Conservation (phyloP, 1,140 invertebrate genomes). For the Pseudoatta argentina region DNA sequence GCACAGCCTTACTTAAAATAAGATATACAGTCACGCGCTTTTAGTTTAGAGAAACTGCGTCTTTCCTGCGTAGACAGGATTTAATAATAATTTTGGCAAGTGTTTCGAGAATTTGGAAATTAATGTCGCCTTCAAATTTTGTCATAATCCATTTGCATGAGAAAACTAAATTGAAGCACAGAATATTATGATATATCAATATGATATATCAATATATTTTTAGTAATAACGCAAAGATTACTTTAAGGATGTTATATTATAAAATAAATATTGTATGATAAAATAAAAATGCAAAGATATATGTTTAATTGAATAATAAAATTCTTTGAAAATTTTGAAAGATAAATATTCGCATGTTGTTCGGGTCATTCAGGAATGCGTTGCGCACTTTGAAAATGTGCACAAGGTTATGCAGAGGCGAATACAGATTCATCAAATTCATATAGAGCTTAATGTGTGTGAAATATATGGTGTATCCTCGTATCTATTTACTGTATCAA, state of each 20-base stretch:
- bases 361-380: neutral
- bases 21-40: conserved; percentile 38
- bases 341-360: neutral
- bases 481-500: conserved; percentile 27
- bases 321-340: neutral
- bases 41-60: conserved; percentile 29
- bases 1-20: conserved; percentile 48
- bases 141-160: neutral
- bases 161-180: neutral
- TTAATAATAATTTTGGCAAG: conserved; percentile 69
- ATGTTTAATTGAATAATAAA: neutral
- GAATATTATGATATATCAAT: neutral
- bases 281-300: neutral
- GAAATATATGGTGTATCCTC: neutral
- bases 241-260: neutral
- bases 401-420: neutral
- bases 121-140: conserved; percentile 20
- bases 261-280: conserved; percentile 3
- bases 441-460: conserved; percentile 13
- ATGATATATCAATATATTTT: neutral
- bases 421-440: conserved; percentile 16
- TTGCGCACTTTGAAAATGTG: neutral
- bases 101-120: conserved; percentile 42
- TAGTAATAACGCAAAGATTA: neutral
- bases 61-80: conserved; percentile 13